Base-by-base conservation (phyloP, 1,140 invertebrate species). In the Sinonovacula constricta region DNA sequence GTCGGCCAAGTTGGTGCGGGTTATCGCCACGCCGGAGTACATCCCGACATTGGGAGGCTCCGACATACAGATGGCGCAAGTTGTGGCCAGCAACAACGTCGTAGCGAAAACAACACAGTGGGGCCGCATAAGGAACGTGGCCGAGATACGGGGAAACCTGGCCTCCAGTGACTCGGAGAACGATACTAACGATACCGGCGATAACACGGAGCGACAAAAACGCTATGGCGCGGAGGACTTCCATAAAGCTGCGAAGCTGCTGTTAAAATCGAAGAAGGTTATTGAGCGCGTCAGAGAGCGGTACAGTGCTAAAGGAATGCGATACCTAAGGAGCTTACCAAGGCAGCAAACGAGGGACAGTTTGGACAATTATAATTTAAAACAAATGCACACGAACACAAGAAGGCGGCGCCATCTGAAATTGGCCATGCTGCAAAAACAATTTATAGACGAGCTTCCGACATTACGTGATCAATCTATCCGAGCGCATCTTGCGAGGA, bases 71-170 rank as follows among this genome's bases (percentile, higher is more conserved):
- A 45, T 18, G 18, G 39, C 39, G 18, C 7, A 45, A 18, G 39
- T 18, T 10, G 7, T 18, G 7, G 39, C 39, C 7, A 18, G 7
- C 7, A 45, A 45, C 18, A 18, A 45, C 18, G 7, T 18, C 18
- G 7, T 18, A 18, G 18, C 39, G 7, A 45, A 45, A 18, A 10
- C 39, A 45, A 76, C 56, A 28, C 30, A 67, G 45, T 76, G 72
- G 72, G 72, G 72, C 1, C 26, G 51, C 34, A 65, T 76, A 26
- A 76, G 65, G 67, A 65, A 67, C 31, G 63, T 76, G 0, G 72
- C 72, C 26, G 59, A 76, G 15, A 76, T 76, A 4, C 62, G 49
- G 18, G 39, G 18, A 56, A 74, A 31, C 22, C 54, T 59, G 10
- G n/a, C 24, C 26, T 39, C 33, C 3, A 33, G 28, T 36, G 70